Percentiles rank a stretch among this genome's conserved stretches.
Conservation (phyloP, 2,888 invertebrate genomes). For the Sminthurides aquaticus region DNA sequence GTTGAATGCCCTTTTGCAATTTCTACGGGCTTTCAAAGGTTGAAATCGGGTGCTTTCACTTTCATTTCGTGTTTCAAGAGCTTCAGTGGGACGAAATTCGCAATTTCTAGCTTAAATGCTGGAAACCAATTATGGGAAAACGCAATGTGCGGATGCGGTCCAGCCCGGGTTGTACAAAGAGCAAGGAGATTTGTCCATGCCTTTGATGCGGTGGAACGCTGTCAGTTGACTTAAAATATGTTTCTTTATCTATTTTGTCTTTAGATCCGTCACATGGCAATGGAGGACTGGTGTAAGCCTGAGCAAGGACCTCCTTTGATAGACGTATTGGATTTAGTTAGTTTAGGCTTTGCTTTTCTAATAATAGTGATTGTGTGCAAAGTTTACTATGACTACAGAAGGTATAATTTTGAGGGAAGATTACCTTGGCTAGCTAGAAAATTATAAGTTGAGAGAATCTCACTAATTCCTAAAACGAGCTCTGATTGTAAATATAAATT, state of each 20-base stretch:
- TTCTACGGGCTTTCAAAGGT: too few species aligned
- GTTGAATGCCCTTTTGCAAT: too few species aligned
- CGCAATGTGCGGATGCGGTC: too few species aligned
- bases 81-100: too few species aligned
- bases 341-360: constrained; percentile 59
- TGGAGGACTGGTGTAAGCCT: constrained; percentile 40
- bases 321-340: constrained; percentile 59
- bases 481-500: background rate
- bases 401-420: constrained; percentile 68
- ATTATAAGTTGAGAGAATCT: constrained; percentile 48
- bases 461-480: background rate
- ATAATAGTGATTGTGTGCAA: constrained; percentile 66
- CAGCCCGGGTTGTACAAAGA: too few species aligned
- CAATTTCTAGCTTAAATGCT: too few species aligned
- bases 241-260: background rate
- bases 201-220: background rate
- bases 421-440: constrained; percentile 77
- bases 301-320: constrained; percentile 32
- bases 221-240: background rate
- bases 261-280: constrained; percentile 37
- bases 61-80: too few species aligned
- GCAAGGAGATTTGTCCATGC: too few species aligned
- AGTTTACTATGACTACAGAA: constrained; percentile 72
- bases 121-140: background rate
- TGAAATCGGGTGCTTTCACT: too few species aligned